Percentiles rank a stretch among this genome's conserved stretches.
Conservation (phyloP, 1,140 invertebrate genomes). For the Medauroidea extradentata region DNA sequence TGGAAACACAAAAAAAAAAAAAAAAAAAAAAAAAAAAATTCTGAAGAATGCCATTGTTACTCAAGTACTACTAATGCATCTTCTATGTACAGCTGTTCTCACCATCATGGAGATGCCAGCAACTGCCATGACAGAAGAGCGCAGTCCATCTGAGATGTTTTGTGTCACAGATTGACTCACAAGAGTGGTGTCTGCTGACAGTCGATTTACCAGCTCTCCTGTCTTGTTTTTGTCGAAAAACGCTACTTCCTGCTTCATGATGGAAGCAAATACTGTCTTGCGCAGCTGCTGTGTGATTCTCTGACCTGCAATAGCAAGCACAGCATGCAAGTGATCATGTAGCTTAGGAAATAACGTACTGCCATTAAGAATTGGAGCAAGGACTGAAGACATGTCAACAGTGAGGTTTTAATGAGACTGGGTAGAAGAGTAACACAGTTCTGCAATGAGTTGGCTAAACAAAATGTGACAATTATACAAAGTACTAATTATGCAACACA, state of each 20-base stretch:
- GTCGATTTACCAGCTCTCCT: slow-evolving; percentile 90
- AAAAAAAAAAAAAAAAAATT: too few relatives aligned
- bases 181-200: slow-evolving; percentile 84
- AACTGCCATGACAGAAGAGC: slow-evolving; percentile 77
- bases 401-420: too few relatives aligned
- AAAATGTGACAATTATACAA: too few relatives aligned
- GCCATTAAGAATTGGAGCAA: too few relatives aligned
- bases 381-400: too few relatives aligned
- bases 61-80: too few relatives aligned
- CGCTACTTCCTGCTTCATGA: slow-evolving; percentile 84
- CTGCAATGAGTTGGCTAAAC: neutral
- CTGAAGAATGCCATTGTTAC: too few relatives aligned
- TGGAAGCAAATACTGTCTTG: slow-evolving; percentile 74
- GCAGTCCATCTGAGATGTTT: slow-evolving; percentile 91
- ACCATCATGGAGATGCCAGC: slow-evolving; percentile 94
- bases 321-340: too few relatives aligned
- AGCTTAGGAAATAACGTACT: too few relatives aligned
- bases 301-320: slow-evolving; percentile 56
- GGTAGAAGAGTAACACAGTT: neutral
- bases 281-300: slow-evolving; percentile 81
- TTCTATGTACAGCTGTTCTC: too few relatives aligned
- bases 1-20: too few relatives aligned
- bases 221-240: slow-evolving; percentile 93
- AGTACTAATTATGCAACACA: too few relatives aligned
- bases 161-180: slow-evolving; percentile 89